Evolutionary conservation across 2,113 vertebrate genomes (phyloP).

Genomic region (Pardalotus punctatus): DNA sequence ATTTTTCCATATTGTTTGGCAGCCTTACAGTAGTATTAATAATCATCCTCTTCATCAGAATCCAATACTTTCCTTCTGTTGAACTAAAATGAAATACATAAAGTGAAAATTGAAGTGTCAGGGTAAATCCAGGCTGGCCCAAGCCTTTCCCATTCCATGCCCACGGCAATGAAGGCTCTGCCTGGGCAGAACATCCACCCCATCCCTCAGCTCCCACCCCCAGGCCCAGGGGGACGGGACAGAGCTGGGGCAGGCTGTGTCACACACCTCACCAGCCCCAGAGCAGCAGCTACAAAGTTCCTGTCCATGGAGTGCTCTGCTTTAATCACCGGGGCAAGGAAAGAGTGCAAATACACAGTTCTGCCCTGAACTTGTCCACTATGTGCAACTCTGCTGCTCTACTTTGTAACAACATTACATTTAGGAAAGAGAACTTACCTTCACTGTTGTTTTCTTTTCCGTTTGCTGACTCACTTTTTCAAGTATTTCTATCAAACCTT

Average conservation of each 20-base stretch:
- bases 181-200: not conserved
- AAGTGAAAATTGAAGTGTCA: not conserved
- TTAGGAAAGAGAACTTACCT: slow-evolving; percentile 71
- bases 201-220: not conserved
- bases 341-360: not conserved
- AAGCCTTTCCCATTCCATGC: not conserved
- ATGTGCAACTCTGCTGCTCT: not conserved
- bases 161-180: accelerated
- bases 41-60: slow-evolving; percentile 95
- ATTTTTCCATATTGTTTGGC: slow-evolving; percentile 27
- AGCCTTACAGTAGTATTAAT: slow-evolving; percentile 44
- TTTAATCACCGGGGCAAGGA: not conserved
- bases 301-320: not conserved
- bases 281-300: not conserved
- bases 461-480: slow-evolving; percentile 98
- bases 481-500: slow-evolving; percentile 96
- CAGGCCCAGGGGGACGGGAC: not conserved
- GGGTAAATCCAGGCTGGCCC: not conserved
- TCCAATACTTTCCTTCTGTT: slow-evolving; percentile 96
- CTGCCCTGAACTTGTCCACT: not conserved
- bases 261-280: not conserved
- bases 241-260: not conserved
- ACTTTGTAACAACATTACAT: not conserved
- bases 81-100: slow-evolving; percentile 75
- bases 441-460: slow-evolving; percentile 96